These are phyloP conservation scores for Meloidogyne floridensis DNA, from an alignment of 1,140 invertebrate species.

Conservation along the genomic window DNA sequence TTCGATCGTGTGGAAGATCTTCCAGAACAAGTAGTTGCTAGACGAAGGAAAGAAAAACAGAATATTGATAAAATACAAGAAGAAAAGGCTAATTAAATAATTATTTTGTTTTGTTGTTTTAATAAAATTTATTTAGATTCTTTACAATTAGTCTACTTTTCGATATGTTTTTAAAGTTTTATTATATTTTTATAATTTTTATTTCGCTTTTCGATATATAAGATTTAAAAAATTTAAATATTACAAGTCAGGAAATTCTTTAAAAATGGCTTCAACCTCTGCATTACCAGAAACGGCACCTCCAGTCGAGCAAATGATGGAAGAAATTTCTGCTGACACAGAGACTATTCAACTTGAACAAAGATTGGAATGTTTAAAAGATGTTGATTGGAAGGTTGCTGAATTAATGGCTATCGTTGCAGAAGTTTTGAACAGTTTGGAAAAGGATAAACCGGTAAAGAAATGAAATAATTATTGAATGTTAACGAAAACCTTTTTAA, in stretches of 20 bases:
- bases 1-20: constrained; percentile 45
- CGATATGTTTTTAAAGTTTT: neutral
- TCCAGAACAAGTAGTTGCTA: constrained; percentile 38
- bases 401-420: constrained; percentile 35
- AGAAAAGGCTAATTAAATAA: neutral
- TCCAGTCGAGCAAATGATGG: constrained; percentile 19
- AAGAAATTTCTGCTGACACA: constrained; percentile 26
- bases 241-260: constrained; percentile 1
- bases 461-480: neutral
- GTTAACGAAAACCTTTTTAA: no score
- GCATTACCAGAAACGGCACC: neutral
- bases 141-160: neutral
- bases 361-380: constrained; percentile 30
- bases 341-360: constrained; percentile 13
- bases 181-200: no score
- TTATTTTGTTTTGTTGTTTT: constrained; percentile 8
- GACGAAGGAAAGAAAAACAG: constrained; percentile 6
- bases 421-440: constrained; percentile 45
- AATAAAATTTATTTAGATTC: neutral
- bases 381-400: constrained; percentile 40
- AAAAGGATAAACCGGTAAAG: constrained; percentile 45
- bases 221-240: neutral
- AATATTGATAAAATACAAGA: neutral
- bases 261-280: neutral
- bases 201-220: no score